Percentiles rank a stretch among this genome's conserved stretches.
Evolutionary conservation across 2,888 invertebrate genomes (phyloP).

Genomic region (Cremastinae sp.): DNA sequence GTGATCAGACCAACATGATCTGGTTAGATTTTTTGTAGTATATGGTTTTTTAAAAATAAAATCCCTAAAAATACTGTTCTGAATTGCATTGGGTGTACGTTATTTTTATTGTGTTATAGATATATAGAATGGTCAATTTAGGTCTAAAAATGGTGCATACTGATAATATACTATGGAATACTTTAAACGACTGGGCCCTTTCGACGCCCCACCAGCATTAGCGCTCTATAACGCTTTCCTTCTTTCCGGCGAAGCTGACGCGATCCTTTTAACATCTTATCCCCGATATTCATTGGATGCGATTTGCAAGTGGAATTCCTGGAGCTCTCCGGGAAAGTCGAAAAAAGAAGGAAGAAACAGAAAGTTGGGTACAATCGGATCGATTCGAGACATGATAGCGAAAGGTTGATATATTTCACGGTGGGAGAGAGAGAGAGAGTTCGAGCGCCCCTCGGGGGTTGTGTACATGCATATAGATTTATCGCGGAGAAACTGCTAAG

Average conservation of each 20-base stretch:
- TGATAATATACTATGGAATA: too few species aligned
- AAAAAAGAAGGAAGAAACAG: neutral
- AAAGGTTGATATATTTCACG: neutral
- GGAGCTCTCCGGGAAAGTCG: conserved; percentile 2
- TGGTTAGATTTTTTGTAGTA: too few species aligned
- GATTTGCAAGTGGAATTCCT: conserved; percentile 27
- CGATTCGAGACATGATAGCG: conserved; percentile 30
- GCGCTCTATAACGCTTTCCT: neutral
- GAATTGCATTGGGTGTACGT: too few species aligned
- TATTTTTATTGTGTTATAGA: too few species aligned
- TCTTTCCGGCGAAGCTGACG: neutral
- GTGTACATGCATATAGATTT: conserved; percentile 24
- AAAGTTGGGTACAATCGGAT: conserved; percentile 34
- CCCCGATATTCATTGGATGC: conserved; percentile 21
- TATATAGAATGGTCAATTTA: too few species aligned
- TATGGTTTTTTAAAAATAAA: too few species aligned
- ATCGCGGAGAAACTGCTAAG: conserved; percentile 29
- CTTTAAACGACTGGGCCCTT: too few species aligned
- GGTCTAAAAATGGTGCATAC: too few species aligned
- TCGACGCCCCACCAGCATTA: too few species aligned
- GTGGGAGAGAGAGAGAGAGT: neutral
- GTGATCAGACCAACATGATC: too few species aligned
- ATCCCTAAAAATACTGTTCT: too few species aligned
- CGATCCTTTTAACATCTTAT: conserved; percentile 50
- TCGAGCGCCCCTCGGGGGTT: neutral